A percentile compares a stretch with the other conserved stretches of the same genome.
These are phyloP conservation scores for Orthonychiurus folsomi DNA, from an alignment of 2,888 invertebrate genomes.

Conservation along the genomic window DNA sequence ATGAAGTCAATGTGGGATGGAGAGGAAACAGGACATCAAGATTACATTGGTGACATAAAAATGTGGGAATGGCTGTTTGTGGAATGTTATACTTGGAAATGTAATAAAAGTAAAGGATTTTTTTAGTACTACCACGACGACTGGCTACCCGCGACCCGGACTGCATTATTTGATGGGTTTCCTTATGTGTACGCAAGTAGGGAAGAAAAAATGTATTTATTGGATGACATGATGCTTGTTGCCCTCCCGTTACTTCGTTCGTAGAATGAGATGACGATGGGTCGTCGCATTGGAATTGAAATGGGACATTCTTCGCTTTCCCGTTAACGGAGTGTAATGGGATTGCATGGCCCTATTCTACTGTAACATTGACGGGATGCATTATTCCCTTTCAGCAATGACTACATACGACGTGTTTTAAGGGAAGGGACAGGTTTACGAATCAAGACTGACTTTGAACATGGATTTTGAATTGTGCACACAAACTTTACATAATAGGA, in stretches of 20 bases:
- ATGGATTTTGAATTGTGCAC: neutral
- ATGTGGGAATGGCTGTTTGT: neutral
- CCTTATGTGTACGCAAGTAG: no score
- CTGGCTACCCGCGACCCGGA: no score
- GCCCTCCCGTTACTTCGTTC: no score
- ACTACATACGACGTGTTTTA: no score
- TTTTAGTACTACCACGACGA: no score
- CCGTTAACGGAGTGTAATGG: neutral
- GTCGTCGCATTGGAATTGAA: no score
- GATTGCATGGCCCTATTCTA: neutral
- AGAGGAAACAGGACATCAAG: neutral
- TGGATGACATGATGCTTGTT: neutral
- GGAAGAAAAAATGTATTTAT: neutral
- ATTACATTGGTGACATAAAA: slow-evolving; percentile 1
- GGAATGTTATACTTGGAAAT: slow-evolving; percentile 1
- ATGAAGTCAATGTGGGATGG: neutral
- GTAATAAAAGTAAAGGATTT: slow-evolving; percentile 1
- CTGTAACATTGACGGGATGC: no score
- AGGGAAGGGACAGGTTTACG: neutral
- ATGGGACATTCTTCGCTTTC: neutral
- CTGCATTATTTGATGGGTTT: no score
- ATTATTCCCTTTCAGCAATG: no score
- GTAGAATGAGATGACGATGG: no score
- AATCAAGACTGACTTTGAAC: neutral
- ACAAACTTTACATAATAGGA: neutral